Base-by-base conservation (phyloP, 2,113 vertebrate species). In the Nesogale talazaci region DNA sequence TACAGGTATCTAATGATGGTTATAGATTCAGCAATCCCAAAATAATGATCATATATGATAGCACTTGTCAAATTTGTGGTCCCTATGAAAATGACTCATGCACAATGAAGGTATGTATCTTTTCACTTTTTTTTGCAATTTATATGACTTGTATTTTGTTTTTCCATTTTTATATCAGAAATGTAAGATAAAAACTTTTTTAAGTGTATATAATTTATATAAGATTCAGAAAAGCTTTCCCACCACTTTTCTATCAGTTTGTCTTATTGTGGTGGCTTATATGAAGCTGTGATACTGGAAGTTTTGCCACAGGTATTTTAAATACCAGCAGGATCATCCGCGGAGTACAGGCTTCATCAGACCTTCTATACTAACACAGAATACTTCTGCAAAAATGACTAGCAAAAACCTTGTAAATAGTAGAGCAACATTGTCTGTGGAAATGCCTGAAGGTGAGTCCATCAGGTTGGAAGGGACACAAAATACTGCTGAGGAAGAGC, bases 1-100 rank as follows among this genome's bases (percentile, higher is more conserved):
- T 94, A 70, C 98, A 99, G 99, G 98, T 99, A 86, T 99, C 99
- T 91, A 99, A 99, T 84, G 99, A 99, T 84, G 99, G 99, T 76
- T 97, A 98, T 83, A 96, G 96, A 94, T 99, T 98, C 97, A 99
- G 99, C 92, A 99, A 99, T 83, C 96, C 98, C 96, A 99, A 99
- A 98, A 98, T 98, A 40, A 95, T 99, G 89, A 97, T 97, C 11
- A 82, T 99, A 56, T 99, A 98, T 88, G 98, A 99, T 74, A 98
- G 98, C 65, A 97, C 97, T 70, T 99, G 99, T 94, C 99, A 99
- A 95, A 96, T 90, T 46, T 99, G 99, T 97, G 98, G 96, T 87
- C 93, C 96, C 75, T 69, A 94, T 83, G 77, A 96, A 17, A 97
- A 98, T 29, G 97, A 97, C 5, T 95, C 98, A 40, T 99, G 99